Conservation (phyloP, 30 jellyfish, hydroid and myxozoan genomes). For the Phacellophora camtschatica region DNA sequence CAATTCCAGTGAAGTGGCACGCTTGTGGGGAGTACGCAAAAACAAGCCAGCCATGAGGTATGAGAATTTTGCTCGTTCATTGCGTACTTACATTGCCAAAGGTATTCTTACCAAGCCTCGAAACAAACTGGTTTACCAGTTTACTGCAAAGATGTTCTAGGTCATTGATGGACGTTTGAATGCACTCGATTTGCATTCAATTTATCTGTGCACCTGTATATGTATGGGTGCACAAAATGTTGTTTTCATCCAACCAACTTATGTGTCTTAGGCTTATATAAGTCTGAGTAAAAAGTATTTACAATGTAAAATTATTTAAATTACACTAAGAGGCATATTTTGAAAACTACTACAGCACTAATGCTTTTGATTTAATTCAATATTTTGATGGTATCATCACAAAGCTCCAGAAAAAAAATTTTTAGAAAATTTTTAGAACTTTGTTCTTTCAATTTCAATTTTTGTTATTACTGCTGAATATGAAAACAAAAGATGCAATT, state of each 20-base stretch:
- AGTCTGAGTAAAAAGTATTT: slow-evolving; percentile 70
- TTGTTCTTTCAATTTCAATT: too few relatives aligned
- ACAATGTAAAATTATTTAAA: slow-evolving; percentile 54
- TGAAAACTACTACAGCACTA: background rate
- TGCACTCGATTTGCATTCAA: slow-evolving; percentile 30
- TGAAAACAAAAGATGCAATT: too few relatives aligned
- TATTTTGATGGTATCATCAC: too few relatives aligned
- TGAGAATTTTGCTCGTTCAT: slow-evolving; percentile 92
- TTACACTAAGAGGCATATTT: slow-evolving; percentile 23
- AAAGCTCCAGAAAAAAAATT: too few relatives aligned
- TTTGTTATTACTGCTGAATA: too few relatives aligned
- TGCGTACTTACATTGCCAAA: slow-evolving; percentile 89
- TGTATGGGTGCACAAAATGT: slow-evolving; percentile 65
- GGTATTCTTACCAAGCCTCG: slow-evolving; percentile 89
- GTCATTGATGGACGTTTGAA: background rate
- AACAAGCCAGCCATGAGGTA: slow-evolving; percentile 91
- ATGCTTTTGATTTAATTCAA: too few relatives aligned
- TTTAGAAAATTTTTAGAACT: too few relatives aligned
- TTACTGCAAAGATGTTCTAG: slow-evolving; percentile 40
- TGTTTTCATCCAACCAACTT: slow-evolving; percentile 46
- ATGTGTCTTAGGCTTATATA: slow-evolving; percentile 57
- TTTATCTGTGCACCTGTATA: slow-evolving; percentile 46
- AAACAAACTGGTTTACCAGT: slow-evolving; percentile 87
- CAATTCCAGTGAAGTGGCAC: slow-evolving; percentile 84
- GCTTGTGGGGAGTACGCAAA: slow-evolving; percentile 92